Conservation (phyloP, 2,888 invertebrate genomes). For the Melanargia galathea region DNA sequence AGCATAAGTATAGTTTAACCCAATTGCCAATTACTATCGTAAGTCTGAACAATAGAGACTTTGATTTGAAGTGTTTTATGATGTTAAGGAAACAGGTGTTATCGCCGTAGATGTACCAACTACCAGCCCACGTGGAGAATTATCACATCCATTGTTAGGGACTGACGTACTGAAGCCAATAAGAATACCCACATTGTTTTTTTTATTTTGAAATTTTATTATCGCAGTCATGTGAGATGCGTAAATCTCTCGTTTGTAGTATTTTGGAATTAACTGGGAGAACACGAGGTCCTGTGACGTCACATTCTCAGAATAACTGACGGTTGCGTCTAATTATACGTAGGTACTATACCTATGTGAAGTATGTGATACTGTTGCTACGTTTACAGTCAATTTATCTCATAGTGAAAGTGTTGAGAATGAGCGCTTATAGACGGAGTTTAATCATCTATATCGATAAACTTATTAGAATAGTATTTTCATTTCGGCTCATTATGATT, state of each 20-base stretch:
- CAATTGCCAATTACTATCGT: conserved; percentile 4
- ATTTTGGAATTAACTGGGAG: conserved; percentile 30
- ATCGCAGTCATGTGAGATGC: conserved; percentile 14
- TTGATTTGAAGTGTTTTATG: conserved; percentile 6
- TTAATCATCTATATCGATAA: neutral
- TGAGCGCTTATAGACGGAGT: neutral
- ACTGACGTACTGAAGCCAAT: conserved; percentile 19
- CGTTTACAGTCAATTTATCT: conserved; percentile 22
- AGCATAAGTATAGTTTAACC: neutral
- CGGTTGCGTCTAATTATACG: conserved; percentile 72
- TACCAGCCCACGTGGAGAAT: conserved; percentile 1
- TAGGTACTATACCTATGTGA: conserved; percentile 44
- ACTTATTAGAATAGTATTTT: neutral
- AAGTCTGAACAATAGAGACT: neutral
- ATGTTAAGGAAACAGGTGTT: conserved; percentile 3
- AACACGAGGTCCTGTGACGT: conserved; percentile 64
- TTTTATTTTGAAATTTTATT: conserved; percentile 7
- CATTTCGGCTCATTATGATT: neutral
- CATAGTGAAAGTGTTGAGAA: conserved; percentile 2
- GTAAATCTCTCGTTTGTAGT: conserved; percentile 16
- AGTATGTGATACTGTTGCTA: conserved; percentile 15
- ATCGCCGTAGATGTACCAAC: neutral
- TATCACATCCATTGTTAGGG: conserved; percentile 17
- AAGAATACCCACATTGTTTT: conserved; percentile 10
- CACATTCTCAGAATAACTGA: conserved; percentile 74